Conservation (phyloP, 2,888 invertebrate species). For the Oligia latruncula region DNA sequence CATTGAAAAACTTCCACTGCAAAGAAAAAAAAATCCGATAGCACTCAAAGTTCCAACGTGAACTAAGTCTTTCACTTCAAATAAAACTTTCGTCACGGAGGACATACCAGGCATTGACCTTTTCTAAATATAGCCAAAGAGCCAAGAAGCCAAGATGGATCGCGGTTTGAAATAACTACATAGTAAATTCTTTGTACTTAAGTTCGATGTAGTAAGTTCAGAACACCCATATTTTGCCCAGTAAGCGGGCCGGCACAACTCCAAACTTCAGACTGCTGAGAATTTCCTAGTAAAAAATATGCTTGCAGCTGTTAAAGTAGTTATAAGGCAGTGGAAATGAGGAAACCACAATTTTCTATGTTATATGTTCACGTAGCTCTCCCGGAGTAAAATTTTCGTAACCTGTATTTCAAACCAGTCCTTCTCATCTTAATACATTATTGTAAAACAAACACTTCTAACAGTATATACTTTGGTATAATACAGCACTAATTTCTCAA, state of each 20-base stretch:
- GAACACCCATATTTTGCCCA: no score
- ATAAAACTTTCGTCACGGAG: conserved; percentile 33
- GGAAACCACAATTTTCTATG: background rate
- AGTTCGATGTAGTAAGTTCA: background rate
- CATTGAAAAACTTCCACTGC: background rate
- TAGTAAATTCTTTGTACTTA: background rate
- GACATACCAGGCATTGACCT: conserved; percentile 39
- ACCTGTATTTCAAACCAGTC: conserved; percentile 21
- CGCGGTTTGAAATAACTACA: background rate
- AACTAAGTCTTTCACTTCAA: conserved; percentile 26
- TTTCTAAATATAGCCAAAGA: conserved; percentile 52
- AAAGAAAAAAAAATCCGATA: conserved; percentile 21
- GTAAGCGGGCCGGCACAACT: background rate
- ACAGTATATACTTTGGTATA: conserved; percentile 6
- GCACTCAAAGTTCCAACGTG: conserved; percentile 39
- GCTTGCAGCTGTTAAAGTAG: background rate
- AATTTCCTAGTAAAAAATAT: background rate
- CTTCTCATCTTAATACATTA: background rate
- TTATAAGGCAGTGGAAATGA: background rate
- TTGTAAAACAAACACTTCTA: conserved; percentile 8
- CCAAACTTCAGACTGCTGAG: no score
- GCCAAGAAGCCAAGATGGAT: conserved; percentile 52
- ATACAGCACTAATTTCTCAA: conserved; percentile 45
- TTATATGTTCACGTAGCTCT: background rate
- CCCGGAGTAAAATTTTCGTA: background rate